These are phyloP conservation scores for Orcinus orca DNA, from an alignment of 2,113 vertebrate genomes.

Conservation along the genomic window DNA sequence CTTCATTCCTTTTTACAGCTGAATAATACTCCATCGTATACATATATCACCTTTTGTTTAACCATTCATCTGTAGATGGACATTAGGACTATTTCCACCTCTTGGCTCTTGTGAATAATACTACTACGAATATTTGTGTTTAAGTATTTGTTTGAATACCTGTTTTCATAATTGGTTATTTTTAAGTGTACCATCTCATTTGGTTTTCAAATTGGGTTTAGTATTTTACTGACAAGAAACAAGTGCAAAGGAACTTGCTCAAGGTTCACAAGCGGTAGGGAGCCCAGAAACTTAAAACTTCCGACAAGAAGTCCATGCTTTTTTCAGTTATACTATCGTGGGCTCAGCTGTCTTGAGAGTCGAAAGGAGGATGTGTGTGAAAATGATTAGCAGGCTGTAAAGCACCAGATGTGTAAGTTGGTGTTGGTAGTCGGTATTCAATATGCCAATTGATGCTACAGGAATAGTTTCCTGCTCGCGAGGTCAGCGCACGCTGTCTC, in stretches of 20 bases:
- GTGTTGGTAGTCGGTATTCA: background rate
- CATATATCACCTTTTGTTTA: background rate
- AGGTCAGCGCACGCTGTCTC: constrained; percentile 65
- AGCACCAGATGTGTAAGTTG: background rate
- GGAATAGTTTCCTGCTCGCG: constrained; percentile 19
- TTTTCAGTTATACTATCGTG: background rate
- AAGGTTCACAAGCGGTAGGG: background rate
- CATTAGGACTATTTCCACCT: background rate
- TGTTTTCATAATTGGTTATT: background rate
- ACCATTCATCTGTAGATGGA: background rate
- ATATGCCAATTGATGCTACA: background rate
- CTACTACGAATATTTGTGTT: background rate
- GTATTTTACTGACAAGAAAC: background rate
- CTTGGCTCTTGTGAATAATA: background rate
- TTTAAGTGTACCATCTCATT: background rate
- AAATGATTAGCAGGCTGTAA: background rate
- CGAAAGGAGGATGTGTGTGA: background rate
- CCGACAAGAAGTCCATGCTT: background rate
- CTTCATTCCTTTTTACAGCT: background rate
- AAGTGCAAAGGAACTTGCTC: background rate
- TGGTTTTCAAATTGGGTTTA: background rate
- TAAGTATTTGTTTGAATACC: background rate
- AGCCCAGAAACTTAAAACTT: background rate
- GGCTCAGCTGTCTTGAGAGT: background rate
- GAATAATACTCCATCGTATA: background rate